Evolutionary conservation across 2,113 vertebrate genomes (phyloP).

Genomic region (Lophius piscatorius): DNA sequence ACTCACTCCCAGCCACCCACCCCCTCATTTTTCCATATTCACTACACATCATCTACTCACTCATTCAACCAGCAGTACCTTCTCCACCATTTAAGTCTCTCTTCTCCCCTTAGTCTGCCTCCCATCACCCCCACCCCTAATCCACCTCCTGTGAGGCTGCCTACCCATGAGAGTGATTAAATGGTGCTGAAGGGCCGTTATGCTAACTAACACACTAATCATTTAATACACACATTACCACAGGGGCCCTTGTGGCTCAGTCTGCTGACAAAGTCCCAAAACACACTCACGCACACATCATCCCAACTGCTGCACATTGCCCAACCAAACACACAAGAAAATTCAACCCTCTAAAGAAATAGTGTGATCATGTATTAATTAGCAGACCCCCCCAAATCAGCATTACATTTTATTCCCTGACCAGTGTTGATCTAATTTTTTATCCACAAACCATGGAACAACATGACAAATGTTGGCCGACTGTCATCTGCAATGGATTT

Average conservation of each 20-base stretch:
- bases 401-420: constrained; percentile 68
- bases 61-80: constrained; percentile 56
- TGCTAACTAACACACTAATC: constrained; percentile 84
- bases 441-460: constrained; percentile 59
- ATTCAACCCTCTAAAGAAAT: constrained; percentile 66
- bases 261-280: constrained; percentile 79
- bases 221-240: constrained; percentile 82
- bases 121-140: constrained; percentile 21
- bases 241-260: constrained; percentile 78
- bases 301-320: constrained; percentile 45
- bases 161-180: constrained; percentile 83
- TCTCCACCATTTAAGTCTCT: constrained; percentile 57
- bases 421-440: constrained; percentile 56
- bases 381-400: constrained; percentile 62
- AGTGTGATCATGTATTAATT: constrained; percentile 76
- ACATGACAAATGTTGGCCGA: constrained; percentile 43
- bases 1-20: constrained; percentile 20
- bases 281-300: constrained; percentile 63
- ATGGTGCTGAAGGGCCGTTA: constrained; percentile 79
- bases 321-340: constrained; percentile 43
- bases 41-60: constrained; percentile 58
- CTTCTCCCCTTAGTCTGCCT: constrained; percentile 16
- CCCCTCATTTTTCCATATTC: constrained; percentile 33
- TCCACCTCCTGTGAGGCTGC: constrained; percentile 74
- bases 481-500: constrained; percentile 44